These are phyloP conservation scores for Papio anubis DNA, from an alignment of 2,113 vertebrate species.

Conservation along the genomic window DNA sequence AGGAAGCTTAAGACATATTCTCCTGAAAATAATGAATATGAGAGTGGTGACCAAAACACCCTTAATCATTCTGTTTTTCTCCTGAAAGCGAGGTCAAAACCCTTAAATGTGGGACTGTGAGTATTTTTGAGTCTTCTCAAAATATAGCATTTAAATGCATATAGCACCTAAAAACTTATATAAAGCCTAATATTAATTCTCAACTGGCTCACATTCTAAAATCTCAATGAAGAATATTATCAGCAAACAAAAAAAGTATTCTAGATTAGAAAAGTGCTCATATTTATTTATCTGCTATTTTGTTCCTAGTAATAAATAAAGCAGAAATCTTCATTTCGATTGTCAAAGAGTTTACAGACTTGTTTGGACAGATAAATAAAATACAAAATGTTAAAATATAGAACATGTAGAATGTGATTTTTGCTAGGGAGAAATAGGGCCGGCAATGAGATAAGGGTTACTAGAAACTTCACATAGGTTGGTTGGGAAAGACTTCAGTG, in stretches of 20 bases:
- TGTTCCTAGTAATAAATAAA: neutral
- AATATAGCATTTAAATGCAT: neutral
- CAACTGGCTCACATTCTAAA: neutral
- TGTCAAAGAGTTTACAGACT: neutral
- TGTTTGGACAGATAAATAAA: neutral
- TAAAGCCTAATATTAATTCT: neutral
- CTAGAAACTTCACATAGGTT: neutral
- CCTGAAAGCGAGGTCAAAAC: neutral
- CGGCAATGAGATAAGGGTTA: neutral
- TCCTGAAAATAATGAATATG: constrained; percentile 58
- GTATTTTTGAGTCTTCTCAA: neutral
- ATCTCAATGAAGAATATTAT: neutral
- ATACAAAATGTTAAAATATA: neutral
- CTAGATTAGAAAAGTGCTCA: neutral
- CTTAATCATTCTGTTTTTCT: neutral
- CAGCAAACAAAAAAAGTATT: neutral
- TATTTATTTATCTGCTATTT: neutral
- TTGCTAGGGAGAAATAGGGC: neutral
- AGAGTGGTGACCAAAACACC: constrained; percentile 11
- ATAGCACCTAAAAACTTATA: neutral
- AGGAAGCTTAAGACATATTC: constrained; percentile 55
- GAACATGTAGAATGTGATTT: neutral
- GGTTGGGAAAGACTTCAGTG: neutral
- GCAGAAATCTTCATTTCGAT: neutral
- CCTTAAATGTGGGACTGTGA: neutral